Base-by-base conservation (phyloP, 2,888 invertebrate genomes). In the Galeruca laticollis region DNA sequence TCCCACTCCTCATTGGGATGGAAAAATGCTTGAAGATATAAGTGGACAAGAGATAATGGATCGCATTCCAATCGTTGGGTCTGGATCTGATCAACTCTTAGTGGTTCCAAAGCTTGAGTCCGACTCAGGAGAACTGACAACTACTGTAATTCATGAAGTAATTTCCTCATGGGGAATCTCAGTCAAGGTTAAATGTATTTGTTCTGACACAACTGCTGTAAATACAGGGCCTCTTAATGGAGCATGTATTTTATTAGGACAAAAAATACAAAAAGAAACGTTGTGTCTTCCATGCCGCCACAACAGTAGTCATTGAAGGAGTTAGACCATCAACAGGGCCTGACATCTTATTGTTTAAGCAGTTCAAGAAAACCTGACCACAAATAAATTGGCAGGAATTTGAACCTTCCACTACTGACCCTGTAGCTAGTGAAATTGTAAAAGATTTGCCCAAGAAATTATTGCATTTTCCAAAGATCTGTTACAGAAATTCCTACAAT, bases 171-270 rank as follows among this genome's bases (percentile, higher is more conserved):
- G 72, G 72, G 51, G 43, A n/a, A 13, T 73, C 10, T 31, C 43
- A 33, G 70, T 68, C 49, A 35, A 73, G 61, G 49, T 75, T 43
- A 67, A 71, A 64, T 69, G 69, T 56, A 60, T 75, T 59, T 37
- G 68, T 49, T 75, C 69, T 52, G 69, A 73, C 65, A 73, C 71
- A 18, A 73, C 71, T 57, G n/a, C n/a, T n/a, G n/a, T n/a, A n/a
- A n/a, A n/a, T n/a, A n/a, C n/a, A n/a, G n/a, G n/a, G n/a, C n/a
- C n/a, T 56, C 18, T 35, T 35, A 56, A 33, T 33, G 60, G 68
- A 31, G 60, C 69, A 26, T 71, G 69, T 47, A 51, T 63, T 52
- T 43, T 71, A 20, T 33, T 72, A 13, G 68, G 73, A 52, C 62
- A 71, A 69, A 61, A 61, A 20, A 57, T 71, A 66, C 13, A 66